phyloP scores from a whole-genome alignment of 1,140 invertebrate species.

The Drosophila triauraria region DNA sequence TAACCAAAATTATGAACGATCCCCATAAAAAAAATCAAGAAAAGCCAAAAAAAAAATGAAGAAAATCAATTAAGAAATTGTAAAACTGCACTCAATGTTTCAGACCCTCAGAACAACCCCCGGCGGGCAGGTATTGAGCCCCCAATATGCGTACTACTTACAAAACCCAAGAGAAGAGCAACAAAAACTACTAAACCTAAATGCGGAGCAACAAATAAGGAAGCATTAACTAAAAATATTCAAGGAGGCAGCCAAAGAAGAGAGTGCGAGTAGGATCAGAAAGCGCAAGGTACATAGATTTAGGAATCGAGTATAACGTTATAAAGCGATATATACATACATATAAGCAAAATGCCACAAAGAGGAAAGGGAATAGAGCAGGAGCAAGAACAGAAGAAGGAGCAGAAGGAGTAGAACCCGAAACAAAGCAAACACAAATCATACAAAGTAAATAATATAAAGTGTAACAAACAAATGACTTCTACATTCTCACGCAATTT shows the following conservation, averaged over 20 bases:
- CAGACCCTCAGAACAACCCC: conserved; percentile 52
- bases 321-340: conserved; percentile 40
- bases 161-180: conserved; percentile 29
- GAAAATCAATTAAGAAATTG: conserved; percentile 66
- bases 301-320: conserved; percentile 64
- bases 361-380: conserved; percentile 6
- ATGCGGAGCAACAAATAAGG: conserved; percentile 61
- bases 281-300: conserved; percentile 67
- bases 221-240: conserved; percentile 56
- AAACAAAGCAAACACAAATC: conserved; percentile 53
- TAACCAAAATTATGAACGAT: conserved; percentile 64
- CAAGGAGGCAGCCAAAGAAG: conserved; percentile 59
- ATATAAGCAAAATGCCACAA: conserved; percentile 43
- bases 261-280: conserved; percentile 33
- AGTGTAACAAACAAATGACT: conserved; percentile 65
- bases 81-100: conserved; percentile 82
- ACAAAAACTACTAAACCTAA: conserved; percentile 52
- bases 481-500: conserved; percentile 81
- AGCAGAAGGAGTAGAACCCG: conserved; percentile 12
- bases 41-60: conserved; percentile 43
- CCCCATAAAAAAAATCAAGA: conserved; percentile 25
- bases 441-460: conserved; percentile 59
- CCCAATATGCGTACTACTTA: conserved; percentile 53
- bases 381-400: not conserved
- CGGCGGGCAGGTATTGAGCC: conserved; percentile 37